Base-by-base conservation (phyloP, 2,888 invertebrate species). In the Leucophenga maculata region DNA sequence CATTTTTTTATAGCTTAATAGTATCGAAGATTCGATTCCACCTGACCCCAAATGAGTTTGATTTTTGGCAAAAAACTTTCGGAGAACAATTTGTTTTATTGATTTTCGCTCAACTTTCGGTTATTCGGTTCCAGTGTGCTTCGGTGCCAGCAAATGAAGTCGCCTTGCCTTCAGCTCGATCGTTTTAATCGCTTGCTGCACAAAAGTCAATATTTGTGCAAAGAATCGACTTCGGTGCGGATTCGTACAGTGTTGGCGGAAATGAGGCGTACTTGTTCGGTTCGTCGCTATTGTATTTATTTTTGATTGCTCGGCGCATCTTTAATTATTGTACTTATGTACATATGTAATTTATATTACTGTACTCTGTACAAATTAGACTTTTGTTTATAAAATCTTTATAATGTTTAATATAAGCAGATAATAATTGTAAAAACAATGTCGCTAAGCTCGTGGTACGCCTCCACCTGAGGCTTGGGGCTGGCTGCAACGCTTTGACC, bases 121-220 rank as follows among this genome's bases (percentile, higher is more conserved):
- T 13, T 8, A 18, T 52, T 52, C 52, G 4, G 16, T 2, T 6
- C 52, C 20, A 20, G 3, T 55, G 18, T 55, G 55, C 26, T 13
- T 26, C 13, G 50, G 6, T 4, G 48, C 57, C 54, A 16, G 4
- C 54, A 54, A 54, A 54, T 6, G 14, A 14, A 59, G n/a, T 32
- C 48, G 26, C 46, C 48, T 64, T 64, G 62, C 50, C 50, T 1
- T 4, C 14, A 50, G 8, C 39, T 39, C 39, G 8, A 39, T 39
- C 11, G 39, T 39, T 39, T 39, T 39, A 39, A 39, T 16, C 60
- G 55, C 18, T 55, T n/a, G 32, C 32, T 32, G 59, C 32, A 59
- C 62, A 64, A 64, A 57, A 64, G 62, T 64, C 22, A 46, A 64
- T 64, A 64, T 64, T 46, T 64, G 48, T 48, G 22, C 22, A 64